Conservation (phyloP, 2,113 vertebrate genomes). For the human (Homo sapiens) region GRCh38 chr1:95375501-95376000, state of each 20-base stretch:
- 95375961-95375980: conserved; percentile 5
- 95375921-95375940: neutral
- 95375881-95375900: neutral
- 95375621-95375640: neutral
- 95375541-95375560: neutral
- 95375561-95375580: neutral
- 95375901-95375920: neutral
- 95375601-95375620: neutral
- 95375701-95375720: neutral
- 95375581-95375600: neutral
- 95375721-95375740: neutral
- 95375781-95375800: neutral
- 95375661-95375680: neutral
- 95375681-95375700: neutral
- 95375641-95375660: neutral
- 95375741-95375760: neutral
- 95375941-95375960: neutral
- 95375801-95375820: neutral
- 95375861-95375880: neutral
- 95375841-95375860: neutral
- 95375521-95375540: neutral
- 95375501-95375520: neutral
- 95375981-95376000: neutral
- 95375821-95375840: neutral
- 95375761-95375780: neutral